Evolutionary conservation across 2,797 vertebrate genomes (phyloP).

Genomic region (Podarcis lilfordi): DNA sequence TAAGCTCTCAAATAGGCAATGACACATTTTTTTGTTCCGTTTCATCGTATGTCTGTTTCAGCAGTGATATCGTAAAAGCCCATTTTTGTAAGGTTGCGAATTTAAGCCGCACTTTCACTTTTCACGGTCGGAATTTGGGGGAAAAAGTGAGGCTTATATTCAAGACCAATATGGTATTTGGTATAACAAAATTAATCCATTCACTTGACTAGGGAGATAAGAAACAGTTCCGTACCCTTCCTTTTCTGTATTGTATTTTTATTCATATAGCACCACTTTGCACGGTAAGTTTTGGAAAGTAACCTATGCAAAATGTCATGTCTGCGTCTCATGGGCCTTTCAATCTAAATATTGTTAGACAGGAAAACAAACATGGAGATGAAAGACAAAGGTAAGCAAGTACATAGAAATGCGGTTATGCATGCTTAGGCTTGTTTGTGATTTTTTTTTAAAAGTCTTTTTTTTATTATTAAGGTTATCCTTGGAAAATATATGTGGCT

Average conservation of each 20-base stretch:
- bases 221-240: background rate
- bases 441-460: background rate
- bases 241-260: background rate
- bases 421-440: background rate
- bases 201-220: background rate
- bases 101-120: too few species aligned
- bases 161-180: background rate
- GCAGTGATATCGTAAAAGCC: too few species aligned
- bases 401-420: background rate
- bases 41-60: too few species aligned
- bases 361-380: background rate
- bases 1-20: too few species aligned
- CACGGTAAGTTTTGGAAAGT: background rate
- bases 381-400: background rate
- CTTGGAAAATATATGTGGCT: constrained; percentile 92
- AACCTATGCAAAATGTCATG: background rate
- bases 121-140: too few species aligned
- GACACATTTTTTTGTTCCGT: too few species aligned
- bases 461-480: constrained; percentile 83
- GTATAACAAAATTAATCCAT: background rate
- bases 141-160: too few species aligned
- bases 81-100: too few species aligned
- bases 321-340: background rate
- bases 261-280: background rate
- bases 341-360: background rate